These are phyloP conservation scores for Stenodema calcarata DNA, from an alignment of 2,888 invertebrate genomes.

Conservation along the genomic window DNA sequence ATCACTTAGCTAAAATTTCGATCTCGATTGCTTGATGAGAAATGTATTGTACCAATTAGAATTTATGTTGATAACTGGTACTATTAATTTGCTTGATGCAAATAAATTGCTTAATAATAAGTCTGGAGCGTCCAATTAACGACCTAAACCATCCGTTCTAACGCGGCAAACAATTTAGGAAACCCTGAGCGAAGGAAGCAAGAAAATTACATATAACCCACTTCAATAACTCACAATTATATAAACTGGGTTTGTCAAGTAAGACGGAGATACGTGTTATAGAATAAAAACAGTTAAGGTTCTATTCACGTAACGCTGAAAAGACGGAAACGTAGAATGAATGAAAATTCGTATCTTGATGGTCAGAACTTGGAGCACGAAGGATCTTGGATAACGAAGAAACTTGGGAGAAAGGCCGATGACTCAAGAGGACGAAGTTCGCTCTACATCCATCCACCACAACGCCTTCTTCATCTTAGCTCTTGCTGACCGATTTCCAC, in stretches of 20 bases:
- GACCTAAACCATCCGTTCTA: too few relatives aligned
- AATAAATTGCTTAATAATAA: too few relatives aligned
- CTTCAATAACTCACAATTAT: neutral
- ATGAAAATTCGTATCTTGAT: neutral
- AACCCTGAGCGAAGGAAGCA: neutral
- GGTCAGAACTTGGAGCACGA: neutral
- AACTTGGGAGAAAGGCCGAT: neutral
- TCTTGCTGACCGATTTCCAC: slow-evolving; percentile 23
- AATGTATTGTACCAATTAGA: too few relatives aligned
- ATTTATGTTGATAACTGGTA: too few relatives aligned
- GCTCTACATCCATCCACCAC: neutral
- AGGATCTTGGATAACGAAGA: neutral
- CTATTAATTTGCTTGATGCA: too few relatives aligned
- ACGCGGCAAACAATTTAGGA: too few relatives aligned
- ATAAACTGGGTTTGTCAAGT: neutral
- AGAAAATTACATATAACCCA: neutral
- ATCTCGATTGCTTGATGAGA: too few relatives aligned
- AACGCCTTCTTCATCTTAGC: neutral
- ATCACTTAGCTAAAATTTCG: too few relatives aligned
- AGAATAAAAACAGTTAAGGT: neutral
- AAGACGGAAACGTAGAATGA: neutral
- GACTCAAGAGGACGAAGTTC: neutral
- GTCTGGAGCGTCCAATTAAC: too few relatives aligned
- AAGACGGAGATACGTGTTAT: neutral
- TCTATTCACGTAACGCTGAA: neutral